These are phyloP conservation scores for Cantharis rustica DNA, from an alignment of 2,888 invertebrate genomes.

Conservation along the genomic window DNA sequence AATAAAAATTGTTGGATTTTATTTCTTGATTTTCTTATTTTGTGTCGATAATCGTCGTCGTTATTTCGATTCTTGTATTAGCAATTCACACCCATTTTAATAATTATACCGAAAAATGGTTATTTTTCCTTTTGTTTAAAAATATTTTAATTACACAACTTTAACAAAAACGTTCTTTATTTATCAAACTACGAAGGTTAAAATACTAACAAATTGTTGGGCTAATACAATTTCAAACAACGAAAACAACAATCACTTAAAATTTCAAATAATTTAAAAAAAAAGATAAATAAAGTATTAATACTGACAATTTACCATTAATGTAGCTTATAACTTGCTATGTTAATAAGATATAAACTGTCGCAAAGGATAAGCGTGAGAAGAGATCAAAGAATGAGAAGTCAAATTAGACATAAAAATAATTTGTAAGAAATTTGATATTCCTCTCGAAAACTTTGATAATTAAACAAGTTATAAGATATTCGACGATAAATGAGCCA, in stretches of 20 bases:
- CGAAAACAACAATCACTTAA: not conserved
- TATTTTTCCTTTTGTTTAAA: not conserved
- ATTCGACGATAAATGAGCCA: not conserved
- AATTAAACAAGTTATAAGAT: not conserved
- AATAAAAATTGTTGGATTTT: conserved; percentile 4
- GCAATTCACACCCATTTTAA: not conserved
- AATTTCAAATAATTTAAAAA: not conserved
- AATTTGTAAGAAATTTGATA: not conserved
- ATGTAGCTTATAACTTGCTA: not conserved
- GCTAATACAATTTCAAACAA: not conserved
- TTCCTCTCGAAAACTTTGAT: not conserved
- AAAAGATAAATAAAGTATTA: not conserved
- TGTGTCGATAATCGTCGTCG: not conserved
- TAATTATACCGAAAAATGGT: not conserved
- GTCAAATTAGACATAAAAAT: not conserved
- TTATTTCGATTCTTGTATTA: not conserved
- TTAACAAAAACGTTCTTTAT: not conserved
- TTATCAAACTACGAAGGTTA: not conserved
- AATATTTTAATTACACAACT: not conserved
- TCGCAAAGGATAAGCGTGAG: not conserved
- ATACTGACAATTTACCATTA: not conserved
- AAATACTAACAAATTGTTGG: not conserved
- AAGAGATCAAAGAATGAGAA: not conserved
- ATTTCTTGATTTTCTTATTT: not conserved
- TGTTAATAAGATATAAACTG: not conserved